phyloP scores from a whole-genome alignment of 2,888 invertebrate species.

The Leucophenga montana region DNA sequence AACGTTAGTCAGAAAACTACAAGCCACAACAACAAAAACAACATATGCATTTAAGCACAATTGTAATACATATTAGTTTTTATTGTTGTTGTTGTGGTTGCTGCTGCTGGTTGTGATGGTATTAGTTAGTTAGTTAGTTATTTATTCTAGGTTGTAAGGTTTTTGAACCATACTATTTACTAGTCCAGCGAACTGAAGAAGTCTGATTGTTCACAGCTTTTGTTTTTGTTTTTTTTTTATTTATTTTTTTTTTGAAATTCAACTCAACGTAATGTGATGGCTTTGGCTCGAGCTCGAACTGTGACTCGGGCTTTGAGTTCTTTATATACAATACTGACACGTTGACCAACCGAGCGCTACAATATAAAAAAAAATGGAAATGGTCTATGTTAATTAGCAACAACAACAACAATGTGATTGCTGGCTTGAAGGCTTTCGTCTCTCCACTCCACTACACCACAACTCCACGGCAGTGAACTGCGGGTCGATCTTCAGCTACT shows the following conservation, averaged over 20 bases:
- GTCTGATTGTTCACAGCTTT: no score
- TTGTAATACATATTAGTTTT: conserved; percentile 3
- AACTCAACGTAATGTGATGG: no score
- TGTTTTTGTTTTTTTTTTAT: no score
- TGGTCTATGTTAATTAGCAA: conserved; percentile 58
- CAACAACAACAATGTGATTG: conserved; percentile 59
- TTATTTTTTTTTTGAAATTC: no score
- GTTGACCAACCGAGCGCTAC: conserved; percentile 34
- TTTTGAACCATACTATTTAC: conserved; percentile 47
- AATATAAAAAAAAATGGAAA: conserved; percentile 18
- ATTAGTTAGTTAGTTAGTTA: not conserved
- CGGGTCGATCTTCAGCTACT: not conserved
- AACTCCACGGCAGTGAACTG: not conserved
- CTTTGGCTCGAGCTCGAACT: not conserved
- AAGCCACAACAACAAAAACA: conserved; percentile 6
- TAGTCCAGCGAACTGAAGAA: no score
- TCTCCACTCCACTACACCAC: not conserved
- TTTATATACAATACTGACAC: conserved; percentile 14
- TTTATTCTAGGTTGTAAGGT: conserved; percentile 51
- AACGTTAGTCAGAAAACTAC: not conserved
- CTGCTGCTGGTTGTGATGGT: not conserved
- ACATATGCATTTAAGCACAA: conserved; percentile 20
- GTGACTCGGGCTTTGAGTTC: not conserved
- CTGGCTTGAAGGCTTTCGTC: conserved; percentile 53
- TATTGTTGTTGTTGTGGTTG: not conserved